phyloP scores from a whole-genome alignment of 2,888 invertebrate species.

The Rhagonycha lutea region DNA sequence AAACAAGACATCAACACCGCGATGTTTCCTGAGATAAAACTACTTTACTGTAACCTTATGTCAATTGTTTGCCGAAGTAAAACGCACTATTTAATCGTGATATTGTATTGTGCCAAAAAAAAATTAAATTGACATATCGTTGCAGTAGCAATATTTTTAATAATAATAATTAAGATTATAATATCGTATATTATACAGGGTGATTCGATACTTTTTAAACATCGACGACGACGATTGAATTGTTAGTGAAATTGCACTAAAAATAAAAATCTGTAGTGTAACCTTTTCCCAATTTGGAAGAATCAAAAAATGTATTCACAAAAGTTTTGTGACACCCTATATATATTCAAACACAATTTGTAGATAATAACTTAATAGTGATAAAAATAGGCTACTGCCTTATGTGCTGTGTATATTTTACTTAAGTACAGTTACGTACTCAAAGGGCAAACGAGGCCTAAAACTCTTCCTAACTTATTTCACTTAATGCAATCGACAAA shows the following conservation, averaged over 20 bases:
- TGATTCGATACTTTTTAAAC: not conserved
- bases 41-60: slow-evolving; percentile 54
- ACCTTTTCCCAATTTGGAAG: not conserved
- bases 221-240: not conserved
- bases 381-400: slow-evolving; percentile 36
- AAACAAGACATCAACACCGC: slow-evolving; percentile 55
- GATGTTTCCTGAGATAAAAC: slow-evolving; percentile 59
- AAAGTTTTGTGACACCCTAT: not conserved
- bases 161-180: slow-evolving; percentile 2
- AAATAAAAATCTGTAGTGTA: not conserved
- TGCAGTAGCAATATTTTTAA: slow-evolving; percentile 22
- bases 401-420: slow-evolving; percentile 35
- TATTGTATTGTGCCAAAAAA: slow-evolving; percentile 32
- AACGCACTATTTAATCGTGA: slow-evolving; percentile 15
- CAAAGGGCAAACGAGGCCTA: slow-evolving; percentile 23
- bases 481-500: not conserved
- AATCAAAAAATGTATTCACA: not conserved
- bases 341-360: slow-evolving; percentile 18
- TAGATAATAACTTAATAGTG: slow-evolving; percentile 31
- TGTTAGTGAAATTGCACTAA: not conserved
- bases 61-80: slow-evolving; percentile 15
- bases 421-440: slow-evolving; percentile 17
- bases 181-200: not conserved
- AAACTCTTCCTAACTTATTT: slow-evolving; percentile 22
- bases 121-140: slow-evolving; percentile 20